Percentiles rank a stretch among this genome's conserved stretches.
Conservation (phyloP, 2,888 invertebrate genomes). For the Nemotelus pantherinus region DNA sequence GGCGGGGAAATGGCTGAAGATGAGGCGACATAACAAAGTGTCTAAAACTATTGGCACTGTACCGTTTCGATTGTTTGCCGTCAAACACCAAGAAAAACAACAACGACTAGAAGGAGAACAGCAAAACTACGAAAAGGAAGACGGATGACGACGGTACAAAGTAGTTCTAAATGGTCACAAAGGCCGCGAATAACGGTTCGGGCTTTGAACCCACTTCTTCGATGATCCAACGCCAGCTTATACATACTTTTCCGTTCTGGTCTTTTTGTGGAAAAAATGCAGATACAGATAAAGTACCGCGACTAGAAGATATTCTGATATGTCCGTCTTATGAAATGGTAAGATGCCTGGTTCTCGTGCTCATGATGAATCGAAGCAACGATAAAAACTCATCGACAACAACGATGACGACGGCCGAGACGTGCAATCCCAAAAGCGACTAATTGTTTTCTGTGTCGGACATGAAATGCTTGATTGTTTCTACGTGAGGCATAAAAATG, state of each 20-base stretch:
- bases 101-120: conserved; percentile 13
- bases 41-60: conserved; percentile 42
- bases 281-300: conserved; percentile 36
- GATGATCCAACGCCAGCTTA: conserved; percentile 23
- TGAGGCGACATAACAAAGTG: conserved; percentile 39
- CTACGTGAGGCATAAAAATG: conserved; percentile 42
- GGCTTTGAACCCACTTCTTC: conserved; percentile 38
- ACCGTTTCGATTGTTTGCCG: conserved; percentile 41
- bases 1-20: background rate
- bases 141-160: background rate
- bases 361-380: conserved; percentile 28
- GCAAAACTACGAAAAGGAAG: background rate
- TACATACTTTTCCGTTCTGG: background rate
- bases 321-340: background rate
- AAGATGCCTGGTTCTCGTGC: conserved; percentile 10
- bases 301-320: conserved; percentile 27
- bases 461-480: conserved; percentile 37
- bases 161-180: conserved; percentile 26
- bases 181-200: conserved; percentile 41
- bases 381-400: conserved; percentile 11
- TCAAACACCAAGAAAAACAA: background rate
- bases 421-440: conserved; percentile 31
- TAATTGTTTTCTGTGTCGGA: conserved; percentile 40
- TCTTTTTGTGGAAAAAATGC: conserved; percentile 19
- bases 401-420: background rate